Percentiles rank a stretch among this genome's conserved stretches.
Conservation (phyloP, 2,888 invertebrate species). For the Anticlea derivata region DNA sequence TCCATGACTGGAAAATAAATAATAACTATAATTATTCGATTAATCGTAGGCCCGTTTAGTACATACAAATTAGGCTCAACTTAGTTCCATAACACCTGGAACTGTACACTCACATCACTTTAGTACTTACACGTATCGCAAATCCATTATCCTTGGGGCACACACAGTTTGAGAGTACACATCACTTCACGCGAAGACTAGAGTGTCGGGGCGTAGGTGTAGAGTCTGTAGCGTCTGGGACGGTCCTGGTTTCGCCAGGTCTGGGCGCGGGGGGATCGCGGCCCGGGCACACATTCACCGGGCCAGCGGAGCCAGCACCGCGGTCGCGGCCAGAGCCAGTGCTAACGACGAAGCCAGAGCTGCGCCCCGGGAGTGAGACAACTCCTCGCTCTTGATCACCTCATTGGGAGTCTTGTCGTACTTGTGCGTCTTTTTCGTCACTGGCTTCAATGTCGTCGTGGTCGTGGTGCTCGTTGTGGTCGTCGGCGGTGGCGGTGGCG, state of each 20-base stretch:
- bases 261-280: constrained; percentile 71
- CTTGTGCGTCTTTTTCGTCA: constrained; percentile 91
- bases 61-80: constrained; percentile 71
- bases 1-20: constrained; percentile 34
- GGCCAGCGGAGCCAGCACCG: constrained; percentile 76
- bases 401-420: constrained; percentile 95
- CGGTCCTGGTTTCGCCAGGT: constrained; percentile 75
- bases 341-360: constrained; percentile 78
- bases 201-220: constrained; percentile 72
- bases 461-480: constrained; percentile 77
- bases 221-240: constrained; percentile 68
- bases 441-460: constrained; percentile 81
- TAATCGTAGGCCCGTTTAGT: constrained; percentile 74
- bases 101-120: constrained; percentile 38
- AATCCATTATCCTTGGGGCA: constrained; percentile 51
- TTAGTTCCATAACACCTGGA: constrained; percentile 50
- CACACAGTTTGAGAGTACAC: constrained; percentile 38
- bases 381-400: constrained; percentile 96
- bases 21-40: constrained; percentile 62
- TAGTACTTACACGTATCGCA: constrained; percentile 39
- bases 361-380: constrained; percentile 87
- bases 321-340: constrained; percentile 72
- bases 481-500: constrained; percentile 82
- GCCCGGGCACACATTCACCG: constrained; percentile 82
- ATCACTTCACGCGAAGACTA: constrained; percentile 72